Base-by-base conservation (phyloP, 2,888 invertebrate genomes). In the Oligia strigilis region DNA sequence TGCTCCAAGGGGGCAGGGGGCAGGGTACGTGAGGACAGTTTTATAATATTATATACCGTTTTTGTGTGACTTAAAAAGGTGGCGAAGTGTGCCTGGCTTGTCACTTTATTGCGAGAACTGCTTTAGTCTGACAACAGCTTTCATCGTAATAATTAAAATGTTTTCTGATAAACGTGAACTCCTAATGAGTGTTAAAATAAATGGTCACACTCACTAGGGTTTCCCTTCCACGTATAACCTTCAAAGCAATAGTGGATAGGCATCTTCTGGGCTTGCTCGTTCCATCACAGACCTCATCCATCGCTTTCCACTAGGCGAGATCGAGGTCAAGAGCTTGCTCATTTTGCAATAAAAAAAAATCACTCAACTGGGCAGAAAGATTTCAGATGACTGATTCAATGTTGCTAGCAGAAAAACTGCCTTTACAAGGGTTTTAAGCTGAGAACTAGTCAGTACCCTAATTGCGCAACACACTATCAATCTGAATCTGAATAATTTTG, bases 11-110 rank as follows among this genome's bases (percentile, higher is more conserved):
- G 75, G 19, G 55, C 52, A 17, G 6, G 52, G 52, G n/a, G 58
- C 11, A n/a, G 58, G 23, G 58, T 62, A 52, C 23, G 73, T 75
- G 86, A 65, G 9, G 88, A 86, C 85, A 87, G 77, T 74, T 85
- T 85, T 80, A 87, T 80, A 80, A 84, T 71, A 87, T 60, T 67
- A 64, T 67, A 64, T 29, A 43, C 87, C 69, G 80, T 64, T 80
- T 87, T 77, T 70, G 29, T 65, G 52, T 17, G 36, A 46, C 14
- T 82, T 65, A 23, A 84, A 83, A 82, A 72, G 49, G 73, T 55
- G 81, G 14, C 49, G 73, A 85, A 55, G 6, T 71, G 19, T 64
- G 62, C n/a, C 43, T 72, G 60, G 17, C 69, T 69, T 64, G 73
- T 74, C 71, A 66, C 14, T 80, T 82, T 80, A 80, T 85, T 62